These are phyloP conservation scores for Notamacropus eugenii DNA, from an alignment of 2,797 vertebrate genomes.

Conservation along the genomic window DNA sequence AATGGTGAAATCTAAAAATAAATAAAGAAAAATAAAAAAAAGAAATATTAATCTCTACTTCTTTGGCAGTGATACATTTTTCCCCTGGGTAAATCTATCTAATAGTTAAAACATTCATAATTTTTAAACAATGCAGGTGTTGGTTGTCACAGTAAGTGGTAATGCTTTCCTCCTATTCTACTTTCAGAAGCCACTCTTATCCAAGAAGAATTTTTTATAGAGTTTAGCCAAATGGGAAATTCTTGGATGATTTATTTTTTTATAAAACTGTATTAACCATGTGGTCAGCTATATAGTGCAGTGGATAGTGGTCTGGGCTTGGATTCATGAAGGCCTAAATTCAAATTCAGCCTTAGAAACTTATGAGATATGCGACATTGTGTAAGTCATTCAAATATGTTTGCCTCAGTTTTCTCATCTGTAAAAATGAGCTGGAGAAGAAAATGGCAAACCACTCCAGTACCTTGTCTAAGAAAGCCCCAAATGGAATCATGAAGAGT, in stretches of 20 bases:
- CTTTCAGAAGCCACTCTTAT: background rate
- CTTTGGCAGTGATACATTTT: background rate
- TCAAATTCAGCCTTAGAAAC: background rate
- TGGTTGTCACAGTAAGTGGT: background rate
- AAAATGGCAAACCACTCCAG: background rate
- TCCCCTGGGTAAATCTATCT: background rate
- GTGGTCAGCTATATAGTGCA: background rate
- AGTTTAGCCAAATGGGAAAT: background rate
- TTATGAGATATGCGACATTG: background rate
- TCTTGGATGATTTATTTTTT: background rate
- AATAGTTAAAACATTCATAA: background rate
- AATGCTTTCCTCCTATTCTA: background rate
- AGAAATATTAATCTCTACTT: background rate
- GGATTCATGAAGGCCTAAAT: background rate
- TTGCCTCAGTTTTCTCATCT: background rate
- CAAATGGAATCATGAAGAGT: background rate
- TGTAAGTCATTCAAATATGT: background rate
- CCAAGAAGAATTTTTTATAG: background rate
- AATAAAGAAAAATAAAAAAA: too few relatives aligned
- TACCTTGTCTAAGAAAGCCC: background rate
- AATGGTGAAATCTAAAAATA: too few relatives aligned
- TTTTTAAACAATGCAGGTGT: background rate
- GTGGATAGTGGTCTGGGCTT: accelerated
- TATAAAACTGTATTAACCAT: background rate
- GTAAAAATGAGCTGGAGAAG: background rate